A percentile compares a stretch with the other conserved stretches of the same genome.
These are phyloP conservation scores for Drosophila cyrtoloma DNA, from an alignment of 2,888 invertebrate species.

Conservation along the genomic window DNA sequence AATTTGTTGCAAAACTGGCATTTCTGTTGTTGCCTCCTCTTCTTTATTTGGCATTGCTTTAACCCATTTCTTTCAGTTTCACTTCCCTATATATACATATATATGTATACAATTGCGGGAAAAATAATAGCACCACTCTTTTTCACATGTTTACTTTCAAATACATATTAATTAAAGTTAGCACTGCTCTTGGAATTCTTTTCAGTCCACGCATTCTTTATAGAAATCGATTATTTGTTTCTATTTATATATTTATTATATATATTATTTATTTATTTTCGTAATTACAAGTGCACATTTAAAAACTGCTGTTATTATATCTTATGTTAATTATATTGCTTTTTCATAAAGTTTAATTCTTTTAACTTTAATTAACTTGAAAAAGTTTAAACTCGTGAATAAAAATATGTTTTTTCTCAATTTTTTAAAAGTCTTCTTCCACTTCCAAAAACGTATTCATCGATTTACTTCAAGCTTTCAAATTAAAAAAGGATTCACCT, in stretches of 20 bases:
- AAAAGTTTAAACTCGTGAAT: no score
- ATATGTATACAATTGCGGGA: background rate
- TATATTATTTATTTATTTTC: background rate
- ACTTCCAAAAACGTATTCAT: background rate
- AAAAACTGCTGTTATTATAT: background rate
- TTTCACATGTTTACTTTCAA: background rate
- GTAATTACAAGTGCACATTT: background rate
- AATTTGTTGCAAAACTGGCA: constrained; percentile 32
- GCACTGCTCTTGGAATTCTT: background rate
- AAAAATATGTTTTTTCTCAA: background rate
- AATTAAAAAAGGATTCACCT: background rate
- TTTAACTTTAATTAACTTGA: no score
- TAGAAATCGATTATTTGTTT: background rate
- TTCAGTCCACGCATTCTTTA: background rate
- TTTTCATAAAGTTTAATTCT: background rate
- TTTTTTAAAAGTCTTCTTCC: background rate
- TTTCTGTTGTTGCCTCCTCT: constrained; percentile 16
- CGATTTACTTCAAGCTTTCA: background rate
- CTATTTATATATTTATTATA: background rate
- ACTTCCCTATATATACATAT: constrained; percentile 46
- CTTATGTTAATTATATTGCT: no score
- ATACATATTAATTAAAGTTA: background rate
- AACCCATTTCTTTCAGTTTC: constrained; percentile 54
- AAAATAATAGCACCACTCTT: constrained; percentile 8
- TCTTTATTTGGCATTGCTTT: constrained; percentile 17